Conservation (phyloP, 2,113 vertebrate species). For the Chionomys nivalis region DNA sequence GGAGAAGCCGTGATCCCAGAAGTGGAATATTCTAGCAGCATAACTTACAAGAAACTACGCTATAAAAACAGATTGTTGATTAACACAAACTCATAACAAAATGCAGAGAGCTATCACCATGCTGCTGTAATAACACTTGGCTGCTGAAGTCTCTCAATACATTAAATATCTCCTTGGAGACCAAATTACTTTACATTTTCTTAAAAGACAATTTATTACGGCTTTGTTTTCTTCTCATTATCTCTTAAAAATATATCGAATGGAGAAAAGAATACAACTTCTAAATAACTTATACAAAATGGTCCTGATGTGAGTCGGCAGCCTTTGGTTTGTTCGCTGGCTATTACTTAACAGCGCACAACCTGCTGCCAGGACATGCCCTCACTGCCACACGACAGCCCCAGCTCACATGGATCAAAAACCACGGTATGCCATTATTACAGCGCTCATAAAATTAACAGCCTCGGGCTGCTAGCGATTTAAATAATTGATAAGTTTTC, state of each 20-base stretch:
- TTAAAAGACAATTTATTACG: slow-evolving; percentile 83
- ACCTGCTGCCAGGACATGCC: slow-evolving; percentile 55
- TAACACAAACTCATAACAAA: slow-evolving; percentile 82
- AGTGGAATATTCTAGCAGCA: slow-evolving; percentile 77
- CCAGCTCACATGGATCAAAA: slow-evolving; percentile 67
- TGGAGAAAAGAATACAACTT: slow-evolving; percentile 77
- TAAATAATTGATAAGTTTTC: slow-evolving; percentile 84
- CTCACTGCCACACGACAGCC: not conserved
- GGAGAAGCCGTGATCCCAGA: slow-evolving; percentile 79
- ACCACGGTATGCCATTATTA: slow-evolving; percentile 57
- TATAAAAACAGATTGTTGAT: slow-evolving; percentile 83
- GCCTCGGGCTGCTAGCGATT: slow-evolving; percentile 67
- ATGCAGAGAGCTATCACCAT: slow-evolving; percentile 71
- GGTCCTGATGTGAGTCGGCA: slow-evolving; percentile 63
- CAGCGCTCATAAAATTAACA: slow-evolving; percentile 74
- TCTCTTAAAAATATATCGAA: slow-evolving; percentile 80
- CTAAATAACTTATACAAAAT: slow-evolving; percentile 78
- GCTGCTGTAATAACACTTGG: slow-evolving; percentile 77
- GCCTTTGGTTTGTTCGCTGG: slow-evolving; percentile 62
- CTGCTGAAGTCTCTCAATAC: slow-evolving; percentile 79
- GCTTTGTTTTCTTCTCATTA: slow-evolving; percentile 82
- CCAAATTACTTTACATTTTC: slow-evolving; percentile 81
- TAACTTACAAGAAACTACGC: slow-evolving; percentile 79
- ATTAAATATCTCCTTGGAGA: slow-evolving; percentile 82
- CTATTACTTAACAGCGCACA: slow-evolving; percentile 70